Evolutionary conservation across 2,888 invertebrate genomes (phyloP), one percentile per base, ranked within the genome.

Genomic region (Leucania comma): DNA sequence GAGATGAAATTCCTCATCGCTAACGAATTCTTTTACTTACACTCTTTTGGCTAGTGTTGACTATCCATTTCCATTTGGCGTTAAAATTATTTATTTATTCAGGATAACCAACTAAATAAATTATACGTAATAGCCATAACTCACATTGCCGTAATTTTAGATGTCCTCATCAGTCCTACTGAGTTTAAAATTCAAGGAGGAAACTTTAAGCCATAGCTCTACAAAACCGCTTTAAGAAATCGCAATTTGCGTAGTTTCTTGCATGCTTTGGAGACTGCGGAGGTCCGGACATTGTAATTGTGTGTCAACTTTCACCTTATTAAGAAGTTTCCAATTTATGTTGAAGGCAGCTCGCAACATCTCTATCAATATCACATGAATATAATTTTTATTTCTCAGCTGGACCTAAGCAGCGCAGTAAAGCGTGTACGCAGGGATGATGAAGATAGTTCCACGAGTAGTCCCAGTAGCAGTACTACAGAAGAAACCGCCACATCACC

Each of bases 351-450:
- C 12, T 2, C 9, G 5, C 8, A 14, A 26, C n/a, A 22, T 46
- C 4, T 35, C 20, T 46, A 14, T 46, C 17, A 42, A 14, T 4
- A 32, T 51, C n/a, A 8, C 8, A 35, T 56, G 0, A 24, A 35
- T 46, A 12, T n/a, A 24, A 17, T 14, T 35, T 26, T 51, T 61
- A 8, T 56, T 53, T 14, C 84, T 0, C 78, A 96, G 95, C 85
- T 96, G 65, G 95, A 95, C 56, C 87, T 96, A 6, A 94, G 92
- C 81, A 92, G 86, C 57, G 94, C 94, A 12, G 77, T 95, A n/a
- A 95, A 94, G 77, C 90, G 90, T 12, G 72, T 84, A 14, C 81
- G 89, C 54, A 73, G 81, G 12, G 86, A 84, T 1, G 87, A 76
- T 4, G 80, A 68, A 1, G 54, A n/a, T 1, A 57, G 60, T 2